These are phyloP conservation scores for Poicephalus gulielmi DNA, from an alignment of 2,113 vertebrate genomes.

Conservation along the genomic window DNA sequence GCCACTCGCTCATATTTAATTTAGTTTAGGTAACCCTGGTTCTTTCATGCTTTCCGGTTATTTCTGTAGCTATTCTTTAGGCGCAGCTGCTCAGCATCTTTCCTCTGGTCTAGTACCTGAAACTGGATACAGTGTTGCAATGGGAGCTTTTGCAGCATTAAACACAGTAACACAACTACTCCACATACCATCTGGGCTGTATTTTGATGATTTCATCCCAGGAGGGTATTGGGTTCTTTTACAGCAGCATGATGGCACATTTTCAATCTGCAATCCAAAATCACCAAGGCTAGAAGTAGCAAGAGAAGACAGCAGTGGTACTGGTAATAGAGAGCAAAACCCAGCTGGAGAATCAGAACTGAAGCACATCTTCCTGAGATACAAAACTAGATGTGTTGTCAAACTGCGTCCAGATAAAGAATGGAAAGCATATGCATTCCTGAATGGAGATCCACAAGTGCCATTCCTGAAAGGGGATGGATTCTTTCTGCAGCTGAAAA, in stretches of 20 bases:
- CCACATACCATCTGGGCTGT: accelerated
- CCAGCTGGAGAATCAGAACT: background rate
- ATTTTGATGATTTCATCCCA: background rate
- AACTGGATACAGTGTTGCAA: background rate
- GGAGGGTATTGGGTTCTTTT: background rate
- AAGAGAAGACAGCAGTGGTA: background rate
- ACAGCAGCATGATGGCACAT: background rate
- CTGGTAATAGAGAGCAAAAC: background rate
- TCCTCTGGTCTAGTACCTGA: background rate
- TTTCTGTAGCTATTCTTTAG: background rate
- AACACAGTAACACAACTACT: background rate
- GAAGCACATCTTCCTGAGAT: background rate
- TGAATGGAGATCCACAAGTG: background rate
- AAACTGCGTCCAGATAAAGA: background rate
- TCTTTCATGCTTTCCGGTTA: background rate
- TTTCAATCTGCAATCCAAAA: background rate
- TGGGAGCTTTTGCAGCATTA: background rate
- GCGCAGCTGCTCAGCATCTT: background rate
- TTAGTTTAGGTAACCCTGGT: background rate
- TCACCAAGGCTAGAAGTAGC: background rate
- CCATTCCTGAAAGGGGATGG: background rate
- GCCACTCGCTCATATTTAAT: background rate
- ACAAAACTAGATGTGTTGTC: background rate
- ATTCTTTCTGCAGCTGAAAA: background rate
- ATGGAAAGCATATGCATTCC: background rate